Evolutionary conservation across 2,888 invertebrate genomes (phyloP), one percentile per base, ranked within the genome.

Genomic region (Rutpela maculata): DNA sequence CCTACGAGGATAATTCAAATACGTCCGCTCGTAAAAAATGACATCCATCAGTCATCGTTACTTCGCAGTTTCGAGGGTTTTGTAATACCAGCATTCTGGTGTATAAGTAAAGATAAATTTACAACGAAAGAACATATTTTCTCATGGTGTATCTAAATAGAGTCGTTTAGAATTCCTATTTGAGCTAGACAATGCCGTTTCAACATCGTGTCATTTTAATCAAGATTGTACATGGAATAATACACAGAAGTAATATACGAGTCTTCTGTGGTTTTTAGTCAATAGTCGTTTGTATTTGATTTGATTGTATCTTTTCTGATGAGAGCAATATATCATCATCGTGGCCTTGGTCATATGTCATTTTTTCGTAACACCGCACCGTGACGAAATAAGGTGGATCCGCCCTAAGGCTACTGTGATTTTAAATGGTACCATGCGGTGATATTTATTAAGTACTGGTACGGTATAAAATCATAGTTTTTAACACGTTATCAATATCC

Each of bases 111-210:
- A 60, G 22, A 70, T 22, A n/a, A 19, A 60, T 70, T 70, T 60
- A 60, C 43, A 60, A 38, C 18, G 43, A 43, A 70, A 60, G 19
- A 60, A 10, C 35, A 43, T 19, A 38, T 70, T 60, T 70, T 70
- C 70, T 70, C 59, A 70, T 60, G 19, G 60, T 38, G 17, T 17
- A 60, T 5, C 18, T 31, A 59, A 77, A 74, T 69, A 62, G 26
- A 73, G 65, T 68, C 59, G 55, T 77, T 74, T 31, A 69, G 65
- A 76, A 65, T 18, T 31, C 35, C 31, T 63, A 17, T 17, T 68
- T 68, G 18, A 60, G 50, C 63, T 56, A 76, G 78, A 81, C 80
- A 80, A 80, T 81, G 77, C 76, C 55, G 73, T 81, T 82, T 76
- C 82, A 67, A 70, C 79, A 80, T 75, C 76, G 68, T 69, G 79